phyloP scores from a whole-genome alignment of 2,113 vertebrate genomes.

The Pantherophis guttatus region DNA sequence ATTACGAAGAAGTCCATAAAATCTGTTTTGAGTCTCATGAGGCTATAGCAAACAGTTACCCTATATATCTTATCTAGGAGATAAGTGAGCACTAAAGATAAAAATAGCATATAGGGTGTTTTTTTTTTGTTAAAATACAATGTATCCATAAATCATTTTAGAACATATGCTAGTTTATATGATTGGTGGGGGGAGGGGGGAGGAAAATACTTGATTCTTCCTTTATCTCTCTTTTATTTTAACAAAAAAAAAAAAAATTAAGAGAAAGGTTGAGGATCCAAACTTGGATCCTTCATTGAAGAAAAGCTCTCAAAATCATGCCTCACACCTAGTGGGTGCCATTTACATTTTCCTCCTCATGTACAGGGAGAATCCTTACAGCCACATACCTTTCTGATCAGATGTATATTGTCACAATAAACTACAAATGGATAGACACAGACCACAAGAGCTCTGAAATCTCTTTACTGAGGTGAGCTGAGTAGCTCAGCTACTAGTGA shows the following conservation, averaged over 20 bases:
- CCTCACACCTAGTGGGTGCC: not conserved
- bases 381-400: not conserved
- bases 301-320: not conserved
- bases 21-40: too few relatives aligned
- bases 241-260: not conserved
- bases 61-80: too few relatives aligned
- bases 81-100: not conserved
- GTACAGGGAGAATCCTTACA: not conserved
- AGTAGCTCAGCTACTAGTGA: not conserved
- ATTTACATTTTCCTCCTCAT: not conserved
- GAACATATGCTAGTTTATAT: not conserved
- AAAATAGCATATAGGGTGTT: not conserved
- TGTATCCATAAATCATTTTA: not conserved
- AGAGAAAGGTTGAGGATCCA: not conserved
- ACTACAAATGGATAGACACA: not conserved
- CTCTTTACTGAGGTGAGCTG: not conserved
- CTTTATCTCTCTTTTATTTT: not conserved
- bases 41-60: too few relatives aligned
- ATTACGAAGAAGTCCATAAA: not conserved
- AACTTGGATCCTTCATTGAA: not conserved
- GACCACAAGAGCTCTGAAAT: not conserved
- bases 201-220: not conserved
- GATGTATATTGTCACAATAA: not conserved
- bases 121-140: not conserved
- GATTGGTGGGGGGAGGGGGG: accelerated